These are phyloP conservation scores for Origma solitaria DNA, from an alignment of 2,113 vertebrate genomes.

Conservation along the genomic window DNA sequence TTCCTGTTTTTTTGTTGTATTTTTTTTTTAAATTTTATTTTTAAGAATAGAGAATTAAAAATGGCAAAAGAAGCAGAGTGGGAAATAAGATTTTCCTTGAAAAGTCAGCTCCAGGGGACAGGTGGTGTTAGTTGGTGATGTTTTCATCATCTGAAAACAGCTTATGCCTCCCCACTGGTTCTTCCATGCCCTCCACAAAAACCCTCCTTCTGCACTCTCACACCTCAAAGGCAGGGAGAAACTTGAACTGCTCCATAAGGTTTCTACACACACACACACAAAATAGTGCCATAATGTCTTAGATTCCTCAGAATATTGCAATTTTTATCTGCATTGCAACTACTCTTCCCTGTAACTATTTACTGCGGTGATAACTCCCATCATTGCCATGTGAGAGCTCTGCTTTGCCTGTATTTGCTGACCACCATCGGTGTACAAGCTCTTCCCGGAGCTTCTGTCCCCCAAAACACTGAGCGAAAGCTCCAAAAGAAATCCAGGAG, in stretches of 20 bases:
- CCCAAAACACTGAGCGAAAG: background rate
- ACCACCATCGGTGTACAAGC: background rate
- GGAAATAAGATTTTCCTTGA: background rate
- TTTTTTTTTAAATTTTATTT: no score
- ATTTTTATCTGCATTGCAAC: background rate
- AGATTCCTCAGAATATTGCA: background rate
- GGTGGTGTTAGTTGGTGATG: background rate
- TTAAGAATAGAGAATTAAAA: background rate
- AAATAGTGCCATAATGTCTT: background rate
- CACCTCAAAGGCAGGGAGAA: background rate
- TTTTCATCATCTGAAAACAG: background rate
- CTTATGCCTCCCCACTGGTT: background rate
- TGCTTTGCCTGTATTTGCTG: background rate
- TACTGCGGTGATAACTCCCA: background rate
- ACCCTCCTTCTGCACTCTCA: background rate
- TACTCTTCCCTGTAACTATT: background rate
- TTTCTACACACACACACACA: background rate
- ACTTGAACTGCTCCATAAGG: background rate
- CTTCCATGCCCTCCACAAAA: background rate
- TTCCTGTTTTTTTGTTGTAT: no score
- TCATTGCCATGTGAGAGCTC: rapidly evolving
- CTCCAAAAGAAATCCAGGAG: background rate
- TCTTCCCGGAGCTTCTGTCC: background rate
- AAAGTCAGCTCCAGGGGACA: background rate
- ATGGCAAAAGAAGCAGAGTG: background rate